A percentile compares a stretch with the other conserved stretches of the same genome.
Conservation (phyloP, 1,140 invertebrate species). For the Eueides isabella region DNA sequence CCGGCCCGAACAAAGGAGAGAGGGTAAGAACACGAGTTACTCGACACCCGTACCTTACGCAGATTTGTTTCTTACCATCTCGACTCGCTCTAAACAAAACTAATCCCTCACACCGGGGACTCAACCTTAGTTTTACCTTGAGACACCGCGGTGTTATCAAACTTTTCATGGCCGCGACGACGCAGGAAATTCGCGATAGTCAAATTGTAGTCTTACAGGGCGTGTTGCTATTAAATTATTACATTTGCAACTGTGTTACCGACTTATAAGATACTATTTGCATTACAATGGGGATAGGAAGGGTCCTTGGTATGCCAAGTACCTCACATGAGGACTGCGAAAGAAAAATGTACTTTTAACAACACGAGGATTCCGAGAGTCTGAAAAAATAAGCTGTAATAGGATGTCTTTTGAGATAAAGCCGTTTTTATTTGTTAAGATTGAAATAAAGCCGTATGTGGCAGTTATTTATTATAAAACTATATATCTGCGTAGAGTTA, state of each 20-base stretch:
- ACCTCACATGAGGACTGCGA: constrained; percentile 74
- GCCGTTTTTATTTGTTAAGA: constrained; percentile 24
- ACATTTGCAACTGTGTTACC: constrained; percentile 77
- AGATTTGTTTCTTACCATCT: constrained; percentile 80
- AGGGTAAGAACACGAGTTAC: constrained; percentile 82
- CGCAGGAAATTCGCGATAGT: constrained; percentile 80
- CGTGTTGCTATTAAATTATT: constrained; percentile 77
- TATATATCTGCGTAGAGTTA: neutral
- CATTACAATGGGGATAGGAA: constrained; percentile 61
- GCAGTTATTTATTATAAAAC: neutral
- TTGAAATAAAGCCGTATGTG: neutral
- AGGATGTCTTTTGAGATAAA: constrained; percentile 79
- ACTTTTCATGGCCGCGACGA: constrained; percentile 63
- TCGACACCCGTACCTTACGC: constrained; percentile 81
- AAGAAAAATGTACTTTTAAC: constrained; percentile 82
- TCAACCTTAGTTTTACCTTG: constrained; percentile 56
- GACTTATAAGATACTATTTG: constrained; percentile 73
- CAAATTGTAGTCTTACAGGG: constrained; percentile 81
- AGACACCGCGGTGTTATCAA: constrained; percentile 47
- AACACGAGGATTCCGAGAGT: constrained; percentile 75
- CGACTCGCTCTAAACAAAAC: constrained; percentile 50
- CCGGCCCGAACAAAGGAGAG: constrained; percentile 80
- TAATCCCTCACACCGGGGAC: constrained; percentile 51
- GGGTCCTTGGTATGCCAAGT: constrained; percentile 72
- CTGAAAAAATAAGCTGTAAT: constrained; percentile 78